A percentile compares a stretch with the other conserved stretches of the same genome.
phyloP scores from a whole-genome alignment of 1,140 invertebrate species.

The Brachionus manjavacas region DNA sequence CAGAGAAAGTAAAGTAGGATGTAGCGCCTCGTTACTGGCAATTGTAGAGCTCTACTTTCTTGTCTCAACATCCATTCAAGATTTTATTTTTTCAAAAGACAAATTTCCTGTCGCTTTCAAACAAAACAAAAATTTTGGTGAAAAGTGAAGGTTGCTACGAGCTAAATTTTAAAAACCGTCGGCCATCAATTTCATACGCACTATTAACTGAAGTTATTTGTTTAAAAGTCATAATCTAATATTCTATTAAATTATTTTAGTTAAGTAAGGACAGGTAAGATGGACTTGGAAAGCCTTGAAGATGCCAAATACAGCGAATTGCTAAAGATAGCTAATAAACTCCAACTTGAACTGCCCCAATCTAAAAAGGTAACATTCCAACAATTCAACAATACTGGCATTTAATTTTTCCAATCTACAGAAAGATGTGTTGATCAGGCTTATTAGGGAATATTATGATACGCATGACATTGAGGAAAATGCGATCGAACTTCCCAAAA shows the following conservation, averaged over 20 bases:
- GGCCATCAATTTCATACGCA: not conserved
- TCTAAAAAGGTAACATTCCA: conserved; percentile 8
- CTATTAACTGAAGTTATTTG: not conserved
- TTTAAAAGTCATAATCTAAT: not conserved
- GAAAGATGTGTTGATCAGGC: not conserved
- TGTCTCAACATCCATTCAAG: too few species aligned
- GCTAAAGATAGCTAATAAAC: not conserved
- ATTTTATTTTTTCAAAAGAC: not conserved
- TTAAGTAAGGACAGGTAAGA: not conserved
- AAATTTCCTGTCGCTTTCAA: not conserved
- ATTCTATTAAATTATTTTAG: not conserved
- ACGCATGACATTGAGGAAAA: not conserved
- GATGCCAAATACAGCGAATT: not conserved
- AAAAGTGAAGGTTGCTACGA: not conserved
- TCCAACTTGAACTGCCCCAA: not conserved
- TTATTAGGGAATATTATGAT: not conserved
- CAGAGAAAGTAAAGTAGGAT: too few species aligned
- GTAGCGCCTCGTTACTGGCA: too few species aligned
- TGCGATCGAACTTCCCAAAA: not conserved
- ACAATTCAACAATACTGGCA: not conserved
- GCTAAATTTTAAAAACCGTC: not conserved
- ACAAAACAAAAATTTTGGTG: not conserved
- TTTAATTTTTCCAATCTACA: not conserved
- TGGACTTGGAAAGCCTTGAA: not conserved
- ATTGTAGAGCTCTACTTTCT: too few species aligned